Evolutionary conservation across 1,140 invertebrate species (phyloP).

Genomic region (Macrobrachium nipponense): DNA sequence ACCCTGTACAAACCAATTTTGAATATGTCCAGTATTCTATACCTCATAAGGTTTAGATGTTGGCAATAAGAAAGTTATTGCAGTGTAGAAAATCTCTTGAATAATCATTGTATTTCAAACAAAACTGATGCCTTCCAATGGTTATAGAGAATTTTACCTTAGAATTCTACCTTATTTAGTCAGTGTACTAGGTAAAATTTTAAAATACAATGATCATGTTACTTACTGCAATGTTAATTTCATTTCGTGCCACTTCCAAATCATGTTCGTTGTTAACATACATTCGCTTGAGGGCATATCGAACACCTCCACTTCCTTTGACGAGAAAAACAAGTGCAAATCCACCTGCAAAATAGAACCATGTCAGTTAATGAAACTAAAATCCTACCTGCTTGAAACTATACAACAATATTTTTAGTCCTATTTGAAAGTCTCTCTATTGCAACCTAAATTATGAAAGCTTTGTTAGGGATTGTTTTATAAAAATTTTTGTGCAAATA

Average conservation of each 20-base stretch:
- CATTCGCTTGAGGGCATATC: slow-evolving; percentile 89
- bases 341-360: slow-evolving; percentile 73
- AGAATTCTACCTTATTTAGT: background rate
- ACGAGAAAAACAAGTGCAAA: slow-evolving; percentile 93
- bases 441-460: too few relatives aligned
- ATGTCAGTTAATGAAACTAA: background rate
- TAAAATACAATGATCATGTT: background rate
- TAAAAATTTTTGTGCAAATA: too few relatives aligned
- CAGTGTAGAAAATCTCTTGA: too few relatives aligned
- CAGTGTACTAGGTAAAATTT: background rate
- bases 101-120: too few relatives aligned
- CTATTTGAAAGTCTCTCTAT: background rate
- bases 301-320: slow-evolving; percentile 60
- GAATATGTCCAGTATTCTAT: too few relatives aligned
- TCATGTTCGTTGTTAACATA: slow-evolving; percentile 94
- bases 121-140: too few relatives aligned
- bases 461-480: too few relatives aligned
- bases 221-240: slow-evolving; percentile 93
- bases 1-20: too few relatives aligned
- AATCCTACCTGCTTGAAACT: background rate
- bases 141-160: too few relatives aligned
- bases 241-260: slow-evolving; percentile 86
- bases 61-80: too few relatives aligned
- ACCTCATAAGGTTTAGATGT: too few relatives aligned
- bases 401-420: too few relatives aligned